Evolutionary conservation across 2,797 vertebrate species (phyloP).

Genomic region (Silurus aristotelis): DNA sequence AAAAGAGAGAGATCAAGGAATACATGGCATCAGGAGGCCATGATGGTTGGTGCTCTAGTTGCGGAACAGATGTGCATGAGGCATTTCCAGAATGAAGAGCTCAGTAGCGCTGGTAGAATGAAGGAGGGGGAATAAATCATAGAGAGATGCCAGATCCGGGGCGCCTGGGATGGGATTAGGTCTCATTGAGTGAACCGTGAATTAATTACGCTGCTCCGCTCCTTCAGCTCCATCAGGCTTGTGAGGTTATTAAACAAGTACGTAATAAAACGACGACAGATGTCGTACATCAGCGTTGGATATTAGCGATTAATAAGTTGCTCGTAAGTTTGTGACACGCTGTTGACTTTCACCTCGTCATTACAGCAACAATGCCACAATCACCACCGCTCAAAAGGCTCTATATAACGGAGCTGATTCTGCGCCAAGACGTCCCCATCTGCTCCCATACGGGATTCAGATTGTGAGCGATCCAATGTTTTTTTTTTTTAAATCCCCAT

Average conservation of each 20-base stretch:
- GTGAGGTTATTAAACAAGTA: constrained; percentile 36
- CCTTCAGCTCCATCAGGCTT: constrained; percentile 22
- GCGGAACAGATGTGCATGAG: constrained; percentile 11
- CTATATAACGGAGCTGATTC: constrained; percentile 57
- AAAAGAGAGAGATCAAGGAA: constrained; percentile 2
- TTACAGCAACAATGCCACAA: constrained; percentile 58
- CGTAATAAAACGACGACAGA: constrained; percentile 39
- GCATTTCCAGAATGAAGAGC: not conserved
- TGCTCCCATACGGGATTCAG: constrained; percentile 46
- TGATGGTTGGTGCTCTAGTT: not conserved
- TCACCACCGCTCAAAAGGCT: constrained; percentile 57
- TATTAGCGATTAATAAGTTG: constrained; percentile 60
- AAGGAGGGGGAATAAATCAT: constrained; percentile 8
- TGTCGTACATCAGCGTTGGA: constrained; percentile 54
- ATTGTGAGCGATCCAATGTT: not conserved
- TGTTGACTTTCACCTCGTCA: constrained; percentile 56
- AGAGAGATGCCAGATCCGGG: too few species aligned
- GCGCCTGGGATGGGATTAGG: constrained; percentile 33
- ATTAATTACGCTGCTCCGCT: constrained; percentile 34
- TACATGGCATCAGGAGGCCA: not conserved
- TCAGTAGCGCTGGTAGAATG: constrained; percentile 5
- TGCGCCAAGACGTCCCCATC: constrained; percentile 58
- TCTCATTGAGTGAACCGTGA: constrained; percentile 47
- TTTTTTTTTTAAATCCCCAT: constrained; percentile 41
- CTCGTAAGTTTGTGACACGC: constrained; percentile 58